A percentile compares a stretch with the other conserved stretches of the same genome.
Conservation (phyloP, 2,888 invertebrate species). For the Nyleta sp. region DNA sequence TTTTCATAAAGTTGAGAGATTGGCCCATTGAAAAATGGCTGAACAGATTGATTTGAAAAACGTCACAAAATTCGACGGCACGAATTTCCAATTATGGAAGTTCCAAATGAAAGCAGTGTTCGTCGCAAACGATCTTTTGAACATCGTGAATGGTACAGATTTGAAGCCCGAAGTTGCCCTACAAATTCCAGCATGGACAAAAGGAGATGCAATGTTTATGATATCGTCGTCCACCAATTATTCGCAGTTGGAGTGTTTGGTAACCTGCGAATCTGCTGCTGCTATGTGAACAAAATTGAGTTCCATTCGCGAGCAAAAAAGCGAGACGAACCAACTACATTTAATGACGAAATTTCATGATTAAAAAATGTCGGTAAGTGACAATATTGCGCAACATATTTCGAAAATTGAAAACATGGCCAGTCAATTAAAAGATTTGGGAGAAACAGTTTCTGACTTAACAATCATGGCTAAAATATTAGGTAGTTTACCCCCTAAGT, state of each 20-base stretch:
- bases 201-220: no score
- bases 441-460: conserved; percentile 54
- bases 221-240: no score
- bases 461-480: conserved; percentile 68
- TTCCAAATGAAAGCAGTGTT: conserved; percentile 35
- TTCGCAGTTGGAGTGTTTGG: no score
- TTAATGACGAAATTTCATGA: conserved; percentile 67
- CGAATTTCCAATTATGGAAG: conserved; percentile 67
- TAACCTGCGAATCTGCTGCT: no score
- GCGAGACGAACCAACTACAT: no score
- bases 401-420: conserved; percentile 66
- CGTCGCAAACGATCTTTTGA: conserved; percentile 5
- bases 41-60: conserved; percentile 64
- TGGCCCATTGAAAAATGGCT: conserved; percentile 1
- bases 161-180: no score
- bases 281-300: no score
- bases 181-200: no score
- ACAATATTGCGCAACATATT: conserved; percentile 66
- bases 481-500: conserved; percentile 67
- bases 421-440: conserved; percentile 62
- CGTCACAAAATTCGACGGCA: conserved; percentile 67
- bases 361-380: conserved; percentile 61
- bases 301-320: no score
- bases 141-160: no score
- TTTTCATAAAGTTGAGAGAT: no score